Conservation (phyloP, 2,113 vertebrate genomes). For the Hymenochirus boettgeri region DNA sequence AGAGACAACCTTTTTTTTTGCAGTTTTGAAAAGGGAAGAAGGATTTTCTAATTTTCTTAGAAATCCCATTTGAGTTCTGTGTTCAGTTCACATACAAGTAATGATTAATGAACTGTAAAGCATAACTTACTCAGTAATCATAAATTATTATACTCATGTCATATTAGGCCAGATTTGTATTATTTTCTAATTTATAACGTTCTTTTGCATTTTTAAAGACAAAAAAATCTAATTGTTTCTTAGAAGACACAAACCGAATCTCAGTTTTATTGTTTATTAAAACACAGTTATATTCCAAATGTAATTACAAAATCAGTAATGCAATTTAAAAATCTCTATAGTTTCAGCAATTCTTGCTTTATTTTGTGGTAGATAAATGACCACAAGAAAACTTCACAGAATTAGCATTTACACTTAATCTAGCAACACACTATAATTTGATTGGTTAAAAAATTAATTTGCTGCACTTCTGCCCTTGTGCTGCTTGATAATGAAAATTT, state of each 20-base stretch:
- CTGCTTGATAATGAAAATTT: conserved; percentile 82
- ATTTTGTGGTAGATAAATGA: conserved; percentile 73
- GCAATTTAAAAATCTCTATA: conserved; percentile 64
- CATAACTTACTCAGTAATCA: conserved; percentile 15
- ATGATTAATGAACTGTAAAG: conserved; percentile 25
- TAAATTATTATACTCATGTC: conserved; percentile 19
- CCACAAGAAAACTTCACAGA: conserved; percentile 76
- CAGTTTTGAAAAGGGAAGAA: too few species aligned
- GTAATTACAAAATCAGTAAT: conserved; percentile 70
- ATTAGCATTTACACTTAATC: conserved; percentile 78
- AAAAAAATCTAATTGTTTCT: conserved; percentile 46
- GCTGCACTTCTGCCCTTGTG: conserved; percentile 80
- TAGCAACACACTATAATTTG: conserved; percentile 77
- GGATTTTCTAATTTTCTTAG: background rate
- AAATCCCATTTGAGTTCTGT: background rate
- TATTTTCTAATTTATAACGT: conserved; percentile 21
- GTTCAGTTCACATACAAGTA: conserved; percentile 9
- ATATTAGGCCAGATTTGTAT: conserved; percentile 22
- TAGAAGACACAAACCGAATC: conserved; percentile 54
- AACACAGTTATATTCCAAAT: conserved; percentile 61
- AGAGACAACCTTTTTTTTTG: too few species aligned
- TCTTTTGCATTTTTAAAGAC: conserved; percentile 55
- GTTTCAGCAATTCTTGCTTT: conserved; percentile 59
- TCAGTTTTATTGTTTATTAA: conserved; percentile 64
- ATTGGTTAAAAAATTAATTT: conserved; percentile 84